Conservation (phyloP, 1,140 invertebrate species). For the Aphidius ervi region DNA sequence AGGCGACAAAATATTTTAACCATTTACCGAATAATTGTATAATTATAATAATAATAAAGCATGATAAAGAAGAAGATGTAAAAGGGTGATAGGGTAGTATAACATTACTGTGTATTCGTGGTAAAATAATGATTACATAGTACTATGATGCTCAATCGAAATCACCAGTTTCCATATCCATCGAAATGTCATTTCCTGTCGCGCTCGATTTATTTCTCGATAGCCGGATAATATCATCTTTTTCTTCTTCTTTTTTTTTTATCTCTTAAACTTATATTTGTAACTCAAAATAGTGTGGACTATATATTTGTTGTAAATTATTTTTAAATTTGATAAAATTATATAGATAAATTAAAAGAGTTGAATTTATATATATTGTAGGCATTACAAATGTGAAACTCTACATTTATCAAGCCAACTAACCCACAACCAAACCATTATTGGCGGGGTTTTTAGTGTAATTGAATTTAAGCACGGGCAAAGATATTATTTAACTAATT, state of each 20-base stretch:
- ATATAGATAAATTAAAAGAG: not conserved
- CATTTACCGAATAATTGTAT: too few relatives aligned
- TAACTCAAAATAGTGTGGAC: not conserved
- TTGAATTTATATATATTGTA: too few relatives aligned
- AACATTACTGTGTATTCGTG: too few relatives aligned
- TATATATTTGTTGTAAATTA: not conserved
- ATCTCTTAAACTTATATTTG: not conserved
- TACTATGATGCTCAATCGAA: not conserved
- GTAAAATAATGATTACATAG: too few relatives aligned
- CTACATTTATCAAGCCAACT: slow-evolving; percentile 41
- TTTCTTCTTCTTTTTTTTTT: not conserved
- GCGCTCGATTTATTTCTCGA: slow-evolving; percentile 18
- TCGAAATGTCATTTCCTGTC: slow-evolving; percentile 12
- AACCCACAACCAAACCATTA: slow-evolving; percentile 48
- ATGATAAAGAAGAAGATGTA: too few relatives aligned
- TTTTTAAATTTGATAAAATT: not conserved
- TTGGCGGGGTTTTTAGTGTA: slow-evolving; percentile 41
- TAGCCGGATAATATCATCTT: slow-evolving; percentile 15
- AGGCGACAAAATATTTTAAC: too few relatives aligned
- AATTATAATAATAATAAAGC: too few relatives aligned
- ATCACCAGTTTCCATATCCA: too few relatives aligned
- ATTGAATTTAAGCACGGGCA: slow-evolving; percentile 52
- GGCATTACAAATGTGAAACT: slow-evolving; percentile 18
- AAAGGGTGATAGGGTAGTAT: too few relatives aligned
- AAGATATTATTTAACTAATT: slow-evolving; percentile 55